Evolutionary conservation across 2,888 invertebrate species (phyloP), one percentile per base, ranked within the genome.

Genomic region (Cataglyphis albicans): DNA sequence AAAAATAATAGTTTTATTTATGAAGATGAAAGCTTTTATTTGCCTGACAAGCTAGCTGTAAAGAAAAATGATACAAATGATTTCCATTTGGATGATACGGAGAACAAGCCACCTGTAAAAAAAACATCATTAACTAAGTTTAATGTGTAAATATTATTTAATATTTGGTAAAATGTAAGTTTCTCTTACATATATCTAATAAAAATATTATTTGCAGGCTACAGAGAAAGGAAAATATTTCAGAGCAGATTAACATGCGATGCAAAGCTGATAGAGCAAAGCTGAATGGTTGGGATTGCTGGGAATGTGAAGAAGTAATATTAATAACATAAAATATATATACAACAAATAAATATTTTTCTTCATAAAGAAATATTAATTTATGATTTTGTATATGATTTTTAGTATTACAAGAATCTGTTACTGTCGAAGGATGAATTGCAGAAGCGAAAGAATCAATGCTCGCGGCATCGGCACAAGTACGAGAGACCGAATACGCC

Each of bases 391-490:
- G 7, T 48, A 18, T 55, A 61, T 72, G 35, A 59, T 78, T 80
- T 90, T 70, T 86, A 94, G 94, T 95, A 94, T 85, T 94, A 95
- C 84, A 84, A 90, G 82, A 88, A 89, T n/a, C 87, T 93, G 83
- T 91, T 92, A 32, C 89, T 95, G 48, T 87, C 94, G 3, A 92
- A 94, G 1, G 91, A 93, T 64, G 94, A 95, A 90, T 82, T 95
- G 32, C 89, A 94, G 87, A 91, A 93, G 76, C 92, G 93, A 63
- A 94, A 94, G 91, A 94, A 95, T 88, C 90, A 92, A 48, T 96
- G 96, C 91, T 95, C 96, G 0, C 94, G 94, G 82, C 96, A 96
- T 89, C 91, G 95, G 87, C 93, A 94, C 70, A 95, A 94, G 84
- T 95, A 93, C 85, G 93, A 94, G 63, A 87, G 91, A 55, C 84